A percentile compares a stretch with the other conserved stretches of the same genome.
Evolutionary conservation across 2,888 invertebrate species (phyloP).

Genomic region (Nemapogon koenigi): DNA sequence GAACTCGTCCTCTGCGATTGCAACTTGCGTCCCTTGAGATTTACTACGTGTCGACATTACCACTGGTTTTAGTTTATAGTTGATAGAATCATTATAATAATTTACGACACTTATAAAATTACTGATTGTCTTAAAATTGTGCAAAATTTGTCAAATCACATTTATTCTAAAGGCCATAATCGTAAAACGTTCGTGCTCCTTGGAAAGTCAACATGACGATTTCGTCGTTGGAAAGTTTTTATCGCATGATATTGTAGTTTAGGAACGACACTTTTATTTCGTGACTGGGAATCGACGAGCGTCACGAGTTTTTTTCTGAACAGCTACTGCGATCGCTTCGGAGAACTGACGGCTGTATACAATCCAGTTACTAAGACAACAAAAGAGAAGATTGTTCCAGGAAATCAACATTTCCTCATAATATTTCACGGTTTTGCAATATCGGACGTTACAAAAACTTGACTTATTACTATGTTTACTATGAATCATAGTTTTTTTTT

Average conservation of each 20-base stretch:
- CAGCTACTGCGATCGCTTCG: background rate
- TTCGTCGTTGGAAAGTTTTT: background rate
- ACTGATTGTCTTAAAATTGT: too few species aligned
- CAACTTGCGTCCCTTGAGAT: conserved; percentile 5
- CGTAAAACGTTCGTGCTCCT: too few species aligned
- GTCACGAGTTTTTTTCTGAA: conserved; percentile 1
- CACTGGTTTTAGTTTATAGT: conserved; percentile 9
- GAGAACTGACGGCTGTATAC: conserved; percentile 3
- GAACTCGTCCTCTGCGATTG: conserved; percentile 6
- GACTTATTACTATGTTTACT: too few species aligned
- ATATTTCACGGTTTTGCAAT: conserved; percentile 6
- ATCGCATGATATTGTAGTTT: background rate
- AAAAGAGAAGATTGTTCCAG: conserved; percentile 2
- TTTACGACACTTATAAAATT: too few species aligned
- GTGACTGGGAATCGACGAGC: background rate
- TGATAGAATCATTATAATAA: too few species aligned
- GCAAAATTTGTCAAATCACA: too few species aligned
- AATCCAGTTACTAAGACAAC: conserved; percentile 3
- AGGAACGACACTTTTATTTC: conserved; percentile 1
- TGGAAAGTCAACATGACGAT: background rate
- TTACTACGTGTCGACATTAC: conserved; percentile 4
- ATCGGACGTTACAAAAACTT: too few species aligned
- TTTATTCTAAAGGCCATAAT: too few species aligned
- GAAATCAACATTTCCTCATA: conserved; percentile 3
- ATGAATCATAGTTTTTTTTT: too few species aligned